Evolutionary conservation across 2,888 invertebrate species (phyloP), one percentile per base, ranked within the genome.

Genomic region (Smittia sp.): DNA sequence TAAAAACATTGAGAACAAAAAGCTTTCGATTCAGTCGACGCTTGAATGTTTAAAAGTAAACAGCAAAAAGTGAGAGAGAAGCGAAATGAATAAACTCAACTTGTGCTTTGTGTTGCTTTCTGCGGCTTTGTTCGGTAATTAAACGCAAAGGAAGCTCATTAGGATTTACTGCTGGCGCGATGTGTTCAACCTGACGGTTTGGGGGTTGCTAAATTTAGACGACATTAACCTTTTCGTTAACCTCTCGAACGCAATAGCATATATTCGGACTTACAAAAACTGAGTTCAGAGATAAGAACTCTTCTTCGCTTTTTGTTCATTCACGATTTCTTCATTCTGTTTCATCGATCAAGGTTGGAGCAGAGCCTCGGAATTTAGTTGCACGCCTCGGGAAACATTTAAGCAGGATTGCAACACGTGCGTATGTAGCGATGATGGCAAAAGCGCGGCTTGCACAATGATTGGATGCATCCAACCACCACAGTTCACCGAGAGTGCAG

Each of bases 321-420:
- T 32, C 32, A 58, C 22, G 20, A 11, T 38, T 38, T 38, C 11
- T 38, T 38, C 38, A 9, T 38, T 9, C 38, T 38, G 7, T 38
- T 68, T 41, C 25, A 25, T 69, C 54, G 18, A 58, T 27, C 54
- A 69, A 69, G 69, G 69, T 69, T 20, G 9, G 11, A 9, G 27
- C 13, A 24, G 11, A 7, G 11, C 52, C 11, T 52, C n/a, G n/a
- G 77, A 77, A 1, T 76, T 77, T n/a, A 74, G 75, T n/a, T 82
- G 81, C 74, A 77, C 73, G 1, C 81, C 81, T 9, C 79, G 79
- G 41, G 77, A 79, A 74, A 75, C 75, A 11, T 82, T 80, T 77
- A 77, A 77, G 22, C 77, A 78, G 67, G 79, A 79, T n/a, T 83
- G 83, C 76, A 86, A 87, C 77, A 81, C 81, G 6, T 87, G 87